These are phyloP conservation scores for Cerastoderma edule DNA, from an alignment of 2,888 invertebrate genomes.

Conservation along the genomic window DNA sequence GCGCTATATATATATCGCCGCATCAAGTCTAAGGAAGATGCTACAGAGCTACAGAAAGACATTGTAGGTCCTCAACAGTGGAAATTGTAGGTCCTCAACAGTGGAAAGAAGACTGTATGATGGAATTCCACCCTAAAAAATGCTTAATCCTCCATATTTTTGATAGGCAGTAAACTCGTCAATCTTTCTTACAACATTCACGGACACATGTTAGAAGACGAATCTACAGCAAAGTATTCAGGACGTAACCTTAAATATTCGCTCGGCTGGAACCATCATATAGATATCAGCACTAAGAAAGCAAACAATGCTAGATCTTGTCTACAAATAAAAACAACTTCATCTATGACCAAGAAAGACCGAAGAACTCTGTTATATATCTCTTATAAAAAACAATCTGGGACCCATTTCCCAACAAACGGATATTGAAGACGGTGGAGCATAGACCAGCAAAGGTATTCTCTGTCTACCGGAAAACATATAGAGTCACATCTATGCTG, in stretches of 20 bases:
- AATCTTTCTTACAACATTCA: background rate
- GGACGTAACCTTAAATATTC: background rate
- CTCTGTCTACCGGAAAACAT: too few species aligned
- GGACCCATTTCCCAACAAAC: too few species aligned
- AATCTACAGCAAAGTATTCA: background rate
- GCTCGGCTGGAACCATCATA: background rate
- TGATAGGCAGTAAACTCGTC: background rate
- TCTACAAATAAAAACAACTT: background rate
- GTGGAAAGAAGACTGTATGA: background rate
- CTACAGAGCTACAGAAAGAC: background rate
- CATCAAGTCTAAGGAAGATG: background rate
- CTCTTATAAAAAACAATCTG: background rate
- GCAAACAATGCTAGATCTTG: background rate
- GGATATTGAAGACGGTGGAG: too few species aligned
- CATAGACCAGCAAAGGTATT: too few species aligned
- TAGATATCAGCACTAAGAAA: background rate
- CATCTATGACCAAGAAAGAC: background rate
- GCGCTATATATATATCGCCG: background rate
- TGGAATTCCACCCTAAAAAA: background rate
- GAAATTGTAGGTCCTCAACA: background rate
- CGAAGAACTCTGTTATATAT: slow-evolving; percentile 1
- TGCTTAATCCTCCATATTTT: background rate
- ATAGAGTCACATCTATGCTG: too few species aligned
- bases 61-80: background rate
- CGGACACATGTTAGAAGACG: background rate